Conservation (phyloP, 2,797 vertebrate genomes). For the Parauchenoglanis punctatus region DNA sequence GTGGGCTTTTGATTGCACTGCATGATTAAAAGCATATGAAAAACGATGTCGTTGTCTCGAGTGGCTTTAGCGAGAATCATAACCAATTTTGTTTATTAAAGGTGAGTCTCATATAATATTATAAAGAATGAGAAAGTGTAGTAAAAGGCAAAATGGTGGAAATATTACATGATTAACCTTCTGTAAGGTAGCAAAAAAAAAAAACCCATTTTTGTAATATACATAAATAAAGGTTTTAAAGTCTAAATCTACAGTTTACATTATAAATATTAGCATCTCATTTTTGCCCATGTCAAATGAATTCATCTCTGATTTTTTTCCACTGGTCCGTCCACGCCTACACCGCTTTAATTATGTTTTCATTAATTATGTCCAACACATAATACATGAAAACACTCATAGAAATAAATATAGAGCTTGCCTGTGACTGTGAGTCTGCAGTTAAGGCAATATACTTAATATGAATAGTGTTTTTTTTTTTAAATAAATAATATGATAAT, state of each 20-base stretch:
- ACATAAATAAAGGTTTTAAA: not conserved
- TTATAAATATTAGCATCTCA: not conserved
- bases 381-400: not conserved
- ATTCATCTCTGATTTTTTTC: not conserved
- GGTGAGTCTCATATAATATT: not conserved
- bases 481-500: too few relatives aligned
- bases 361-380: too few relatives aligned
- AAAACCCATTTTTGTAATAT: too few relatives aligned
- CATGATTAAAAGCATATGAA: constrained; percentile 23
- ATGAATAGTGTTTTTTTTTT: not conserved
- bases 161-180: not conserved
- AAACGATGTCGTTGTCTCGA: constrained; percentile 3
- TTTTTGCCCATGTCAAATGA: not conserved
- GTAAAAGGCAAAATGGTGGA: not conserved
- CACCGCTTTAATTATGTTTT: not conserved
- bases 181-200: not conserved
- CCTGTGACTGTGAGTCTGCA: not conserved
- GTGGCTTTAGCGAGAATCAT: not conserved
- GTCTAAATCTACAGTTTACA: not conserved
- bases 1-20: not conserved
- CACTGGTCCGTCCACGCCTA: not conserved
- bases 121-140: not conserved
- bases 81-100: not conserved
- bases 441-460: not conserved
- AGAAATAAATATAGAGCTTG: constrained; percentile 11